Conservation (phyloP, 2,113 vertebrate genomes). For the Thamnophis sirtalis region DNA sequence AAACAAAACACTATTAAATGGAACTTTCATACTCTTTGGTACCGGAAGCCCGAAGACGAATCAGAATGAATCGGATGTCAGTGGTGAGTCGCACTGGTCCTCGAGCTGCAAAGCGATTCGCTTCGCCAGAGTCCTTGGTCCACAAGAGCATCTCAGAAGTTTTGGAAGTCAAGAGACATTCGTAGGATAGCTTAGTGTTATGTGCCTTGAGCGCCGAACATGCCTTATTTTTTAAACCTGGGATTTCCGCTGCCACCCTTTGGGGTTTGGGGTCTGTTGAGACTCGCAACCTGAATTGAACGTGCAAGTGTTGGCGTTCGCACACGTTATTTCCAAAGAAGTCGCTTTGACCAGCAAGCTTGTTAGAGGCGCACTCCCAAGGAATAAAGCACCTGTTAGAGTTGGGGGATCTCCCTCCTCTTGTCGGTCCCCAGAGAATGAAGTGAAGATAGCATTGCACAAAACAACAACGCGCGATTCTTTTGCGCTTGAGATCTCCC, state of each 20-base stretch:
- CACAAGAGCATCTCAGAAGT: neutral
- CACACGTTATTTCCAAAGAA: neutral
- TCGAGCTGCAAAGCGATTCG: neutral
- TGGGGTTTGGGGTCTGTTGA: neutral
- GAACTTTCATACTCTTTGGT: neutral
- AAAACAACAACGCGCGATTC: neutral
- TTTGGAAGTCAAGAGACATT: neutral
- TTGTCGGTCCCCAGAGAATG: neutral
- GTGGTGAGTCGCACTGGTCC: neutral
- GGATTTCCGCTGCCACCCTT: neutral
- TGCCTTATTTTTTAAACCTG: too few species aligned
- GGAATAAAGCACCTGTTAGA: neutral
- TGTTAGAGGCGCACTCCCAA: neutral
- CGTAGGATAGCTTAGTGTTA: neutral
- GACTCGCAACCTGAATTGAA: neutral
- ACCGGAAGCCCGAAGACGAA: neutral
- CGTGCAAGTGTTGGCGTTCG: neutral
- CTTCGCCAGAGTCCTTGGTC: neutral
- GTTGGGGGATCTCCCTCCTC: neutral
- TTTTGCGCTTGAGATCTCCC: neutral
- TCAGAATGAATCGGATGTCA: neutral
- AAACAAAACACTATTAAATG: neutral
- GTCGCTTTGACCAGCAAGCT: neutral
- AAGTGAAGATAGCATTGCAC: neutral
- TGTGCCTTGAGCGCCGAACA: neutral